phyloP scores from a whole-genome alignment of 2,113 vertebrate genomes.

The Platichthys stellatus region DNA sequence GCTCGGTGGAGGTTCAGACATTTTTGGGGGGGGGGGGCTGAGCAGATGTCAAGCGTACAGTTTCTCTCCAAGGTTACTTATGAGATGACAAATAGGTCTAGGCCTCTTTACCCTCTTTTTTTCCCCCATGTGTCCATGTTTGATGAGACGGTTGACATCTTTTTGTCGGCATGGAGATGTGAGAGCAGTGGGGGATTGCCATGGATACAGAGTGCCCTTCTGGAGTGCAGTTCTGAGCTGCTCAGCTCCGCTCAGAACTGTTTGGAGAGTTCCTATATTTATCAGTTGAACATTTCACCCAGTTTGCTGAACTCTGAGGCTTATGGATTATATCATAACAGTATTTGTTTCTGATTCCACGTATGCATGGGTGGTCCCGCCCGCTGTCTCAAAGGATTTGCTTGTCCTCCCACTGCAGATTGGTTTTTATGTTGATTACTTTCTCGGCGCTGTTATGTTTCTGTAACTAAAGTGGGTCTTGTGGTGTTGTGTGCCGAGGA shows the following conservation, averaged over 20 bases:
- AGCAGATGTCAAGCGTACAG: conserved; percentile 70
- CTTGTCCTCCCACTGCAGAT: conserved; percentile 34
- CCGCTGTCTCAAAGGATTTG: conserved; percentile 41
- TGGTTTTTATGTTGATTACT: conserved; percentile 55
- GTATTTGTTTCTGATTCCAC: conserved; percentile 10
- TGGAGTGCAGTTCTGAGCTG: conserved; percentile 36
- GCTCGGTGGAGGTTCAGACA: conserved; percentile 39
- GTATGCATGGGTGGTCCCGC: conserved; percentile 10
- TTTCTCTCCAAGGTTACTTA: conserved; percentile 63
- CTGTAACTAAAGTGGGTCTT: conserved; percentile 48
- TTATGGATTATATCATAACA: conserved; percentile 15
- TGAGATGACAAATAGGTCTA: conserved; percentile 61
- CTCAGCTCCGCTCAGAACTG: conserved; percentile 11
- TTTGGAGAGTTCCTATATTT: conserved; percentile 44
- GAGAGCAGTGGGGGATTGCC: conserved; percentile 50
- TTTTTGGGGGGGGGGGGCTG: not conserved
- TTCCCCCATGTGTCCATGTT: conserved; percentile 48
- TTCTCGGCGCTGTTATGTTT: conserved; percentile 43
- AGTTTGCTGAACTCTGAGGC: conserved; percentile 14
- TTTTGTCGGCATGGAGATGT: conserved; percentile 59
- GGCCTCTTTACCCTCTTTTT: conserved; percentile 34
- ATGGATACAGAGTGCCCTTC: conserved; percentile 69
- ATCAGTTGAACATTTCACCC: conserved; percentile 14
- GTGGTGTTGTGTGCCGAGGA: conserved; percentile 41
- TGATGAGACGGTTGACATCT: conserved; percentile 68